phyloP scores from a whole-genome alignment of 2,888 invertebrate genomes.

The Calameuta idolon region DNA sequence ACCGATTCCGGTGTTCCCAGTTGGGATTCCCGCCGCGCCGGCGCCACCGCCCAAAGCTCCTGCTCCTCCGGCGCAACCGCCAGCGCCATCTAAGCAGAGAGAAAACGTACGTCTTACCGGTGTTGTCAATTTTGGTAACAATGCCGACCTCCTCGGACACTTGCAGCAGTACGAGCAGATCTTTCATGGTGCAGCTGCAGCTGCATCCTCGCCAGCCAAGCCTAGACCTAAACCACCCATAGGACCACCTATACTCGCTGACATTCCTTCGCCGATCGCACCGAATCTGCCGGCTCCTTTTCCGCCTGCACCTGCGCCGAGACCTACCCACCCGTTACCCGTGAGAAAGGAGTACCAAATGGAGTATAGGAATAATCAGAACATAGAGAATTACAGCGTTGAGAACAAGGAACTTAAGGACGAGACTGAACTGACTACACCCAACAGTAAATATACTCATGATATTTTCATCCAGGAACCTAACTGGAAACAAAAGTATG shows the following conservation, averaged over 20 bases:
- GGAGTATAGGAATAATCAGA: constrained; percentile 41
- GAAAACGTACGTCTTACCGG: constrained; percentile 61
- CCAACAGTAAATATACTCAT: constrained; percentile 20
- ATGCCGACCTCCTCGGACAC: constrained; percentile 51
- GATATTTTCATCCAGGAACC: constrained; percentile 39
- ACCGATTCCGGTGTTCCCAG: constrained; percentile 5
- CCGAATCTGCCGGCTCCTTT: constrained; percentile 46
- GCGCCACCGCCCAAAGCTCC: constrained; percentile 18
- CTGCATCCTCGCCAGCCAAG: constrained; percentile 11
- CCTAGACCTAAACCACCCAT: constrained; percentile 17
- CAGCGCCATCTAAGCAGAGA: constrained; percentile 40
- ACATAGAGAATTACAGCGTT: constrained; percentile 41
- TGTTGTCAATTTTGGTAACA: constrained; percentile 61
- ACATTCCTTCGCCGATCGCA: constrained; percentile 57
- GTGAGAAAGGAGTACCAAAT: constrained; percentile 21
- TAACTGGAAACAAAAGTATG: constrained; percentile 45
- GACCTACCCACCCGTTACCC: constrained; percentile 2
- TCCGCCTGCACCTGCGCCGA: constrained; percentile 26
- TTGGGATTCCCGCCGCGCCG: background rate
- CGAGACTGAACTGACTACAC: constrained; percentile 38
- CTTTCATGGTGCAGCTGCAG: constrained; percentile 48
- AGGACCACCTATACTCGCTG: constrained; percentile 47
- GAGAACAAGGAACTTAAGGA: constrained; percentile 44
- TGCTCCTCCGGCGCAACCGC: constrained; percentile 3
- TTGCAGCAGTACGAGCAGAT: constrained; percentile 57